Conservation (phyloP, 2,113 vertebrate genomes). For the Pachycephala philippinensis region DNA sequence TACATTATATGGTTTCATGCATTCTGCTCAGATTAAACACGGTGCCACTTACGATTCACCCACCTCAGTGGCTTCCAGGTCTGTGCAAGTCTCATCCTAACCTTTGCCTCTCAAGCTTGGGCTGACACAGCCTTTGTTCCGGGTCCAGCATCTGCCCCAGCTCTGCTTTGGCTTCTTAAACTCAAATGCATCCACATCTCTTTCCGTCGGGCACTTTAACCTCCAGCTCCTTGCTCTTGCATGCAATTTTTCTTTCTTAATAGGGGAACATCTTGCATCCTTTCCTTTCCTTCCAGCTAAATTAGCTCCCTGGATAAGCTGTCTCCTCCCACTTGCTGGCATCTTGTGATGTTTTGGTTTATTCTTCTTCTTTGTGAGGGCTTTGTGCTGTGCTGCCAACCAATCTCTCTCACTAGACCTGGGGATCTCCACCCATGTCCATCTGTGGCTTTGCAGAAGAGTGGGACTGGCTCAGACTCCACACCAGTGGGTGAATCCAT, state of each 20-base stretch:
- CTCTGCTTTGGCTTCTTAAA: background rate
- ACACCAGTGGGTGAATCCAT: background rate
- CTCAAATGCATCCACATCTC: background rate
- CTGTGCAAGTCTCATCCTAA: background rate
- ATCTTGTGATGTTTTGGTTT: background rate
- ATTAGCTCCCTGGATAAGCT: background rate
- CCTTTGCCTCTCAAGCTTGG: background rate
- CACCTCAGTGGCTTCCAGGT: background rate
- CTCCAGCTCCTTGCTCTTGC: background rate
- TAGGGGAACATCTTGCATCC: background rate
- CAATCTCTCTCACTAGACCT: background rate
- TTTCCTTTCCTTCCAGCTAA: slow-evolving; percentile 7
- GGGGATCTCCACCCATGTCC: fast-evolving
- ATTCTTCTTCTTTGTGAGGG: background rate
- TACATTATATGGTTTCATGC: background rate
- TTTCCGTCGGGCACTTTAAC: background rate
- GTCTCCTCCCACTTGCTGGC: background rate
- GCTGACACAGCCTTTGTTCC: background rate
- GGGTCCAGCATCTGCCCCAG: background rate
- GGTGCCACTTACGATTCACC: background rate
- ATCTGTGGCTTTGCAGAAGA: background rate
- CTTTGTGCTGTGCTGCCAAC: background rate
- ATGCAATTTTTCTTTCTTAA: background rate
- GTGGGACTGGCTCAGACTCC: background rate
- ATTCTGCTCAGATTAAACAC: background rate